phyloP scores from a whole-genome alignment of 2,797 vertebrate genomes.

The Eidolon dupreanum region DNA sequence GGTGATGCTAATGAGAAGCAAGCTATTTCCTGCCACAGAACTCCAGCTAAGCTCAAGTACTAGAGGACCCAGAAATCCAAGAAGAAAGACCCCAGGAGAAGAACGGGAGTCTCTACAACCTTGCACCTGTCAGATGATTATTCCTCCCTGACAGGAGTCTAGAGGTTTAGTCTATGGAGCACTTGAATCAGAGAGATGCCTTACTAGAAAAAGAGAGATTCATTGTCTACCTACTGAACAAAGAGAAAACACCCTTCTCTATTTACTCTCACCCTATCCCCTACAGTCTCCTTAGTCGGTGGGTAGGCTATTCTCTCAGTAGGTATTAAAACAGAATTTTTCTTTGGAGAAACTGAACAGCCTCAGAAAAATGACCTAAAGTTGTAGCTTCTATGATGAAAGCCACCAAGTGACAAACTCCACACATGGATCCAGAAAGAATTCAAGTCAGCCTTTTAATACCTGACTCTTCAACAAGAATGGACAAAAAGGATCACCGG shows the following conservation, averaged over 20 bases:
- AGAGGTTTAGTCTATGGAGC: not conserved
- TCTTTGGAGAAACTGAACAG: constrained; percentile 4
- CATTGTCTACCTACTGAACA: not conserved
- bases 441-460: not conserved
- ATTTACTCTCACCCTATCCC: not conserved
- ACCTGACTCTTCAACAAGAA: not conserved
- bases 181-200: not conserved
- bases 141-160: not conserved
- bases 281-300: not conserved
- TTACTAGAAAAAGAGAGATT: not conserved
- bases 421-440: not conserved
- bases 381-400: not conserved
- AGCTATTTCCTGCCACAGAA: constrained; percentile 34
- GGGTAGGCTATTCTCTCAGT: not conserved
- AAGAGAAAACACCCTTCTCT: not conserved
- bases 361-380: constrained; percentile 11
- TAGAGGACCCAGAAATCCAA: not conserved
- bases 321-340: not conserved
- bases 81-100: not conserved
- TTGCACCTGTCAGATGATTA: not conserved
- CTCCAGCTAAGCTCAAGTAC: not conserved
- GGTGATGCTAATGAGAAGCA: constrained; percentile 40
- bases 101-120: not conserved
- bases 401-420: not conserved
- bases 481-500: not conserved